Conservation (phyloP, 2,797 vertebrate species). For the Anisognathus igniventris region DNA sequence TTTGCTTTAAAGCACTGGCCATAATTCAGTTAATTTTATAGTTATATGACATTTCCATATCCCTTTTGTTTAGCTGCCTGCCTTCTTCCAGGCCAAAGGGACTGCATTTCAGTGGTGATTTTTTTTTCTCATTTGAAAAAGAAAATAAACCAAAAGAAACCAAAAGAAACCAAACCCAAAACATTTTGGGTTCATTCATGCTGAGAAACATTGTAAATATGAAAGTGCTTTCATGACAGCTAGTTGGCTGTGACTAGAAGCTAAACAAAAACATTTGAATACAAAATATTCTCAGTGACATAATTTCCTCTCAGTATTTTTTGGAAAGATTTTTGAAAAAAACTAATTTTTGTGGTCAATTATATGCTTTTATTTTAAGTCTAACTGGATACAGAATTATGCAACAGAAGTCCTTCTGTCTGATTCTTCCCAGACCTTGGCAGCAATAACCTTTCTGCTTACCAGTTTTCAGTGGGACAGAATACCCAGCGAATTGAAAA, state of each 20-base stretch:
- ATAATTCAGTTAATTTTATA: background rate
- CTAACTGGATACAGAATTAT: conserved; percentile 48
- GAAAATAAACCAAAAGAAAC: background rate
- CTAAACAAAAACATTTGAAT: conserved; percentile 62
- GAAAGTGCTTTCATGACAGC: conserved; percentile 33
- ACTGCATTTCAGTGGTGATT: background rate
- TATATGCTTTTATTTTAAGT: conserved; percentile 63
- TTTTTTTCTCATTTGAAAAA: conserved; percentile 2
- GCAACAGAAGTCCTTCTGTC: conserved; percentile 62
- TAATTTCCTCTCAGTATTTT: conserved; percentile 64
- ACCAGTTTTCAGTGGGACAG: conserved; percentile 26
- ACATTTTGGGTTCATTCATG: conserved; percentile 7
- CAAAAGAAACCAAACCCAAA: background rate
- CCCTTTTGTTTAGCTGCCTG: background rate
- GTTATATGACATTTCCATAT: background rate
- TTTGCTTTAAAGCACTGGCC: background rate
- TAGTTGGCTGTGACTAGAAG: conserved; percentile 30
- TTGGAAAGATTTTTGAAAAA: conserved; percentile 42
- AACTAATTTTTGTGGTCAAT: conserved; percentile 57
- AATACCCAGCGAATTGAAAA: conserved; percentile 31
- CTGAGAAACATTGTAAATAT: conserved; percentile 35
- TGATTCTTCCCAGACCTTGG: conserved; percentile 69
- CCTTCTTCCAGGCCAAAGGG: background rate
- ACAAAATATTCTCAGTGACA: conserved; percentile 47
- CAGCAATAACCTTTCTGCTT: conserved; percentile 45